Evolutionary conservation across 2,797 vertebrate genomes (phyloP).

Genomic region (Simalia tracyae): DNA sequence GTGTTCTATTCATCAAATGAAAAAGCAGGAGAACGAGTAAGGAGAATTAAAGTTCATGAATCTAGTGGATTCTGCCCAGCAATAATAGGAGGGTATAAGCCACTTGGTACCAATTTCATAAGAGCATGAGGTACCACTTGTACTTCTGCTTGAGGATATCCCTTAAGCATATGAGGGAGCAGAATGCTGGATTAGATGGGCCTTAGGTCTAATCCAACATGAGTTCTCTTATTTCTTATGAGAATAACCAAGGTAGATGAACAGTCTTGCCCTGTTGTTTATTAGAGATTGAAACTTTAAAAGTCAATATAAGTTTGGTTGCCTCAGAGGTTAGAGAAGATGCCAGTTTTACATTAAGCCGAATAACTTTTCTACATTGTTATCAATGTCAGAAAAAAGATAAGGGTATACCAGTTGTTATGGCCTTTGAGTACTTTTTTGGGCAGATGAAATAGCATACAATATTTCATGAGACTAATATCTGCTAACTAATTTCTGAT

Average conservation of each 20-base stretch:
- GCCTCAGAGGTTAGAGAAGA: conserved; percentile 13
- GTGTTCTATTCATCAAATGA: neutral
- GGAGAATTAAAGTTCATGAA: neutral
- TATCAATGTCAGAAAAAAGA: neutral
- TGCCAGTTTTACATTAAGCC: neutral
- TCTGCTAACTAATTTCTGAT: fast-evolving
- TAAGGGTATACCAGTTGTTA: neutral
- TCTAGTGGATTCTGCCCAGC: neutral
- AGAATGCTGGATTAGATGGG: neutral
- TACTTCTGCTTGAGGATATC: neutral
- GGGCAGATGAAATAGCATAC: neutral
- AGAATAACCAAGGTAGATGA: neutral
- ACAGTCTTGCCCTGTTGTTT: neutral
- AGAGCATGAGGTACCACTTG: neutral
- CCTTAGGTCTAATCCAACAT: neutral
- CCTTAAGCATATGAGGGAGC: neutral
- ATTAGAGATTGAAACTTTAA: fast-evolving
- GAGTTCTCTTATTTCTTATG: neutral
- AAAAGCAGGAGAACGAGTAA: neutral
- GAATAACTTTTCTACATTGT: neutral
- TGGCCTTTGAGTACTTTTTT: neutral
- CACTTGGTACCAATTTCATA: neutral
- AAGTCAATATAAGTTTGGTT: neutral
- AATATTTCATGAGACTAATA: neutral
- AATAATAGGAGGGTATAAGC: neutral